Evolutionary conservation across 1,140 invertebrate species (phyloP).

Genomic region (Eufriesea mexicana): DNA sequence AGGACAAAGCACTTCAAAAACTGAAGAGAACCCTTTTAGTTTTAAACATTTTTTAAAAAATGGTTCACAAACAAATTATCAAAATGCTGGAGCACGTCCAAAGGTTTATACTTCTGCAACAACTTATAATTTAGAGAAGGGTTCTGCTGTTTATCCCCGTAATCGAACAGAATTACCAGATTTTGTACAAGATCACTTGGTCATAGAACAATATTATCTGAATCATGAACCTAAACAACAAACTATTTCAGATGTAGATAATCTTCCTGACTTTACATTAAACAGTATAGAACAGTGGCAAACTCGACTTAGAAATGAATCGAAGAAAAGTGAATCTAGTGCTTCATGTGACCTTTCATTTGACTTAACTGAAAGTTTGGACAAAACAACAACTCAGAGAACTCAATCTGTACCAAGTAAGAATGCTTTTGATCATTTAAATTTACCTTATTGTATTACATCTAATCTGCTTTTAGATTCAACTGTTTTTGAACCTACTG

Average conservation of each 20-base stretch:
- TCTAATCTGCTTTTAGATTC: neutral
- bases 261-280: conserved; percentile 82
- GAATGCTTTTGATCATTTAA: conserved; percentile 67
- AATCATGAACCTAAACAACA: conserved; percentile 71
- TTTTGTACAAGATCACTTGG: conserved; percentile 85
- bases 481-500: neutral
- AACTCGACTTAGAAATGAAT: conserved; percentile 63
- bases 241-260: conserved; percentile 76
- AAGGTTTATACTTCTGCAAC: conserved; percentile 81
- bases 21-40: conserved; percentile 90
- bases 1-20: conserved; percentile 80
- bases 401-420: conserved; percentile 60
- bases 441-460: conserved; percentile 70
- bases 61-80: conserved; percentile 77
- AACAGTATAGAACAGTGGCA: conserved; percentile 74
- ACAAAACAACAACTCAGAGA: conserved; percentile 57
- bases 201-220: conserved; percentile 83
- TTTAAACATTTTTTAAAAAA: conserved; percentile 90
- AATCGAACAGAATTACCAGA: conserved; percentile 84
- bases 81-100: conserved; percentile 83
- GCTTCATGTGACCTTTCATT: conserved; percentile 66
- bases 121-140: conserved; percentile 59
- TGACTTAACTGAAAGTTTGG: conserved; percentile 74
- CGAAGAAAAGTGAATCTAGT: conserved; percentile 56
- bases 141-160: conserved; percentile 73